Evolutionary conservation across 2,888 invertebrate species (phyloP).

Genomic region (Catocala sponsa): DNA sequence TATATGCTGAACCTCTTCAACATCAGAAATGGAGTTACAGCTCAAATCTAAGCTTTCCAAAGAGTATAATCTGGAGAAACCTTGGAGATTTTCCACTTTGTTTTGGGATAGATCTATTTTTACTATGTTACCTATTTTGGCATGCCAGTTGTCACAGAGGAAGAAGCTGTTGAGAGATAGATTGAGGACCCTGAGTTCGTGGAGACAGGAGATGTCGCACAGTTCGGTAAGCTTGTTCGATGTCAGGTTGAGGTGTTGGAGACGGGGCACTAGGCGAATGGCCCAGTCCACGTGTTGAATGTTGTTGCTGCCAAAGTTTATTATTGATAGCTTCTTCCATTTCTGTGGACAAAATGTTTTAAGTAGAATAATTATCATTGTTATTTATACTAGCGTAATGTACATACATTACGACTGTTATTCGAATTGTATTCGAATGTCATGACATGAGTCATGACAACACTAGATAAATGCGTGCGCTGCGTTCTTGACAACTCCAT

Average conservation of each 20-base stretch:
- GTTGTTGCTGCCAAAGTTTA: conserved; percentile 94
- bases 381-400: too few species aligned
- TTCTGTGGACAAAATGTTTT: conserved; percentile 76
- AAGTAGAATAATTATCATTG: not conserved
- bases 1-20: conserved; percentile 94
- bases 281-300: conserved; percentile 93
- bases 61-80: conserved; percentile 95
- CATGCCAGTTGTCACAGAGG: conserved; percentile 93
- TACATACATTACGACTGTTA: too few species aligned
- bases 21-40: conserved; percentile 93
- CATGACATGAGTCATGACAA: too few species aligned
- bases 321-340: conserved; percentile 91
- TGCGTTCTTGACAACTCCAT: too few species aligned
- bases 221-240: conserved; percentile 93
- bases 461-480: too few species aligned
- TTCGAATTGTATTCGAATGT: too few species aligned
- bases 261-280: conserved; percentile 91
- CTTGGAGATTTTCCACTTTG: conserved; percentile 90
- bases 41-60: conserved; percentile 95
- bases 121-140: conserved; percentile 96
- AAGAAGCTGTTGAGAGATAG: conserved; percentile 93
- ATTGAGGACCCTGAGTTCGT: conserved; percentile 92
- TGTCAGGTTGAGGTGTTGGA: conserved; percentile 91
- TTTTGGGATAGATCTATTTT: conserved; percentile 95
- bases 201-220: conserved; percentile 93